Evolutionary conservation across 2,113 vertebrate species (phyloP), one percentile per base, ranked within the genome.

Genomic region (Mesitornis unicolor): DNA sequence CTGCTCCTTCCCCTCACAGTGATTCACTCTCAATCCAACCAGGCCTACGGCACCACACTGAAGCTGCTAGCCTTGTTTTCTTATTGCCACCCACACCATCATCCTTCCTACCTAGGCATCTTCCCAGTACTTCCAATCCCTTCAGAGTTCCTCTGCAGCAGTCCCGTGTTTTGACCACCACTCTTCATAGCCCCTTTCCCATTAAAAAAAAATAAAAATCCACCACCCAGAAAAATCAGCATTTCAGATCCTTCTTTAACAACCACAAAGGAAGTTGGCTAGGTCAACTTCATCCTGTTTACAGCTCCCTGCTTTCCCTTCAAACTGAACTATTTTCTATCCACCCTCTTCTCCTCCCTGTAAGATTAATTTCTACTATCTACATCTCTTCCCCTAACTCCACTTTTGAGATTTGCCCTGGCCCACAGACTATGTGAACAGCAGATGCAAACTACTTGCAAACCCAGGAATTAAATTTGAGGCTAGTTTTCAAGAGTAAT

Each of bases 341-440:
- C 47, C 26, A 56, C 16, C 25, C 13, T 73, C n/a, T 26, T 56
- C 15, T 90, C 33, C 38, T 51, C 8, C 53, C 40, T 45, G 42
- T 38, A 59, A 71, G 75, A 76, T 13, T 56, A 21, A 56, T 2
- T 54, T 77, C 59, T 2, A 6, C 28, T 13, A 26, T 5, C 22
- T 15, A 47, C 51, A 91, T 13, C 26, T 53, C 40, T n/a, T 82
- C 10, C 22, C 13, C 2, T 24, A 70, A 75, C 20, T 31, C 33
- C 56, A 16, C 24, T 63, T 71, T 38, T n/a, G 56, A 42, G 26
- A 67, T 28, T 31, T 78, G 69, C 33, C 35, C 56, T 50, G 50
- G 16, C 75, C 84, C 36, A 28, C 0, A 1, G 64, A 42, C 42
- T 13, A 28, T 0, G 0, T 31, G 70, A 93, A 61, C 18, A 60